A percentile compares a stretch with the other conserved stretches of the same genome.
Conservation (phyloP, 2,113 vertebrate genomes). For the Gadus macrocephalus region DNA sequence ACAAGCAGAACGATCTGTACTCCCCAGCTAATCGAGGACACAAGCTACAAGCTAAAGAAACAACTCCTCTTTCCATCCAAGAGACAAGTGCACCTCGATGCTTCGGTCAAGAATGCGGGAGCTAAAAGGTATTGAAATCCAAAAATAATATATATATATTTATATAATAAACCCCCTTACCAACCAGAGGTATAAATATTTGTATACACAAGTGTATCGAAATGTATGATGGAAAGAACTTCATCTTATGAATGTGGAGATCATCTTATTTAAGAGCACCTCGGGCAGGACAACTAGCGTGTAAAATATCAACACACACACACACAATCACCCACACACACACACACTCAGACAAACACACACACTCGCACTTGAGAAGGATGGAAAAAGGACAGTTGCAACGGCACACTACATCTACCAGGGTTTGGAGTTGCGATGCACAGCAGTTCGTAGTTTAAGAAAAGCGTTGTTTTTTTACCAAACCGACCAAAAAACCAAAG, state of each 20-base stretch:
- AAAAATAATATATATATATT: not conserved
- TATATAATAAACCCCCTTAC: constrained; percentile 1
- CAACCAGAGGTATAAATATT: constrained; percentile 13
- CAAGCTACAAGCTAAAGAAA: no score
- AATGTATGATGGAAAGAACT: constrained; percentile 4
- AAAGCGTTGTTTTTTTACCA: constrained; percentile 8
- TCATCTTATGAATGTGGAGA: constrained; percentile 6
- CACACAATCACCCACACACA: no score
- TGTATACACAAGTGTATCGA: constrained; percentile 6
- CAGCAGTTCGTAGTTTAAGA: constrained; percentile 8
- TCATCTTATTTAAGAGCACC: constrained; percentile 2
- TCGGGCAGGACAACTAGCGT: constrained; percentile 13
- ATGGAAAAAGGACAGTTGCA: constrained; percentile 3
- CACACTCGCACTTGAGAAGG: not conserved
- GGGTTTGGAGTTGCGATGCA: no score
- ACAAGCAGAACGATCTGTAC: no score
- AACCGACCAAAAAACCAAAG: constrained; percentile 3
- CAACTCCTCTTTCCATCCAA: no score
- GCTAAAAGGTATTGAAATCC: constrained; percentile 4
- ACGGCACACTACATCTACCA: no score
- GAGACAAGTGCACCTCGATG: not conserved
- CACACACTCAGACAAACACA: no score
- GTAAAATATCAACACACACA: not conserved
- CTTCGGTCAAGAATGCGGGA: constrained; percentile 23
- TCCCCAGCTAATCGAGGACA: no score